Conservation (phyloP, 2,888 invertebrate species). For the Phorcus lineatus region DNA sequence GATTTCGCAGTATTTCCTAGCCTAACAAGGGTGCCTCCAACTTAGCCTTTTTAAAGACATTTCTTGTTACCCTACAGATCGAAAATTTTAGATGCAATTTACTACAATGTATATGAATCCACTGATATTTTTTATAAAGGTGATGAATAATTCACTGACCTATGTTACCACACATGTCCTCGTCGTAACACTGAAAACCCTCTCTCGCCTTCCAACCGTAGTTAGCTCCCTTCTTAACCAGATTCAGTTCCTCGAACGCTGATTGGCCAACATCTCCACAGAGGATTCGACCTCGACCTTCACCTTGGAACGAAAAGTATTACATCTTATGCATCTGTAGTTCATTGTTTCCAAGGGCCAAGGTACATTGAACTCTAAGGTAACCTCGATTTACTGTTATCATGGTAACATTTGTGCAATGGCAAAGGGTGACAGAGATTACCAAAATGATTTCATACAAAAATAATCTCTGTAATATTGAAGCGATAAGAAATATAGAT, state of each 20-base stretch:
- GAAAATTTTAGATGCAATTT: too few relatives aligned
- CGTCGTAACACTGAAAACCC: conserved; percentile 62
- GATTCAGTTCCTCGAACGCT: conserved; percentile 68
- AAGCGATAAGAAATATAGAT: too few relatives aligned
- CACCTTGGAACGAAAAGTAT: conserved; percentile 36
- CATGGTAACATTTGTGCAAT: not conserved
- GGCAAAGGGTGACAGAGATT: too few relatives aligned
- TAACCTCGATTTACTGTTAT: conserved; percentile 6
- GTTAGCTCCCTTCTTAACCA: conserved; percentile 70
- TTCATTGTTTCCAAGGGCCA: not conserved
- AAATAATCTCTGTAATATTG: too few relatives aligned
- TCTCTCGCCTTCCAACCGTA: conserved; percentile 73
- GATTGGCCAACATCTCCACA: conserved; percentile 74
- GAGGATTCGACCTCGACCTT: conserved; percentile 67
- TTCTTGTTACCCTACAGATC: too few relatives aligned
- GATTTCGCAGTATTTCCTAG: too few relatives aligned
- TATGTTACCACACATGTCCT: conserved; percentile 38
- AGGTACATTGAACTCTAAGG: conserved; percentile 6
- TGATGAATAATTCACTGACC: conserved; percentile 26
- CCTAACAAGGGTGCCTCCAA: too few relatives aligned
- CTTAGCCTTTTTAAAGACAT: too few relatives aligned
- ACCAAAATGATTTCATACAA: too few relatives aligned
- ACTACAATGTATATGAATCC: too few relatives aligned
- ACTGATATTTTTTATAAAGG: not conserved
- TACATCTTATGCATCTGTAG: too few relatives aligned